phyloP scores from a whole-genome alignment of 2,797 vertebrate genomes.

The Momotus momota region DNA sequence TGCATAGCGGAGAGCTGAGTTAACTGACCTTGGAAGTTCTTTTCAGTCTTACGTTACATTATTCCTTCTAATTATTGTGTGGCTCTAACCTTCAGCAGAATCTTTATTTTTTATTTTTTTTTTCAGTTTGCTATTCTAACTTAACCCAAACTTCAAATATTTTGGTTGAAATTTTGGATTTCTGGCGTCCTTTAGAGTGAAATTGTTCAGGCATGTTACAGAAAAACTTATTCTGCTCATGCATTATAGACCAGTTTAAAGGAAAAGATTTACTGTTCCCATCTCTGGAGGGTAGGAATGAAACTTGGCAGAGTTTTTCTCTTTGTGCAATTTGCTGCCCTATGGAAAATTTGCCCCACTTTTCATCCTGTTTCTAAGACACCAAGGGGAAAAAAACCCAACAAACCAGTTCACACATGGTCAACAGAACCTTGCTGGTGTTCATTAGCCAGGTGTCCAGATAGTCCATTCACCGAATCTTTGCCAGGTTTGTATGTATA shows the following conservation, averaged over 20 bases:
- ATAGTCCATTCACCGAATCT: neutral
- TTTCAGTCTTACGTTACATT: conserved; percentile 16
- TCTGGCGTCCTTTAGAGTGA: neutral
- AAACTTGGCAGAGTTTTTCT: neutral
- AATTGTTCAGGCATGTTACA: neutral
- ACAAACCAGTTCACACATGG: neutral
- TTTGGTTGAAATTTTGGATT: conserved; percentile 22
- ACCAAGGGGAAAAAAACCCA: fast-evolving
- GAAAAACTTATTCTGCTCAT: neutral
- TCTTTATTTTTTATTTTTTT: conserved; percentile 7
- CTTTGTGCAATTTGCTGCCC: neutral
- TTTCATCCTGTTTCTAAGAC: neutral
- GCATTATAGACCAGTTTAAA: neutral
- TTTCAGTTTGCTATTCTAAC: neutral
- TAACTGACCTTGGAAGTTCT: conserved; percentile 52
- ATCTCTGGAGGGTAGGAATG: neutral
- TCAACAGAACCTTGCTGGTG: neutral
- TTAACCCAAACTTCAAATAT: neutral
- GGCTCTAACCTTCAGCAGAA: neutral
- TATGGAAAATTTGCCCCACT: neutral
- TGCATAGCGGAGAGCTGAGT: neutral
- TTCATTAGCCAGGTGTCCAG: neutral
- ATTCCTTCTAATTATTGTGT: conserved; percentile 34
- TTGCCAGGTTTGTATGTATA: neutral
- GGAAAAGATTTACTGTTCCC: neutral